Percentiles rank a stretch among this genome's conserved stretches.
Evolutionary conservation across 2,888 invertebrate genomes (phyloP).

Genomic region (Ectemnius lituratus): DNA sequence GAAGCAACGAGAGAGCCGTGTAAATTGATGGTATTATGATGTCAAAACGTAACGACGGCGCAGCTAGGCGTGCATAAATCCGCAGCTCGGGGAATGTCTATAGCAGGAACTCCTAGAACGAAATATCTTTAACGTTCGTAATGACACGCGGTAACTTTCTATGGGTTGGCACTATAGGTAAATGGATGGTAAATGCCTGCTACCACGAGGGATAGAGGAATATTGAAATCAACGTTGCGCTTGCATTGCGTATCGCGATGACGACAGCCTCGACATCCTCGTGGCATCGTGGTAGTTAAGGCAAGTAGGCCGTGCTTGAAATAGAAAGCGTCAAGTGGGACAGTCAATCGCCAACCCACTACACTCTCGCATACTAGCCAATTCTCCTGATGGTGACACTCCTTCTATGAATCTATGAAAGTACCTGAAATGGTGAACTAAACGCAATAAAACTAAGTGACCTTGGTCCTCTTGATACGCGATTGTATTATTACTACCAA

Average conservation of each 20-base stretch:
- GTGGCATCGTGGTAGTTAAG: slow-evolving; percentile 33
- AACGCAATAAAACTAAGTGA: slow-evolving; percentile 8
- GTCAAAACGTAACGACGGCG: too few species aligned
- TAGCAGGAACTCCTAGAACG: too few species aligned
- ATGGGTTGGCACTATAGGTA: slow-evolving; percentile 42
- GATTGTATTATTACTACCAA: slow-evolving; percentile 20
- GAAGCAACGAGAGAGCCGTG: too few species aligned
- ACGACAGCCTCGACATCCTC: slow-evolving; percentile 28
- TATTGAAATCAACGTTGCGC: slow-evolving; percentile 61
- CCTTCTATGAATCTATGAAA: too few species aligned
- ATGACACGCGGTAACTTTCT: slow-evolving; percentile 21
- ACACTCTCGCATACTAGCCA: slow-evolving; percentile 22
- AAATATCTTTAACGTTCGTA: too few species aligned
- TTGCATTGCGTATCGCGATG: slow-evolving; percentile 13
- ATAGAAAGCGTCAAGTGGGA: slow-evolving; percentile 63
- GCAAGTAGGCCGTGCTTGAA: slow-evolving; percentile 66
- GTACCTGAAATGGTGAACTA: slow-evolving; percentile 9
- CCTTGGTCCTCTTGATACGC: neutral
- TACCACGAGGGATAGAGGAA: slow-evolving; percentile 56
- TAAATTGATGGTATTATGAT: too few species aligned
- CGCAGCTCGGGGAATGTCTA: too few species aligned
- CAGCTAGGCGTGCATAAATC: too few species aligned
- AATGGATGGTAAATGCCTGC: slow-evolving; percentile 27
- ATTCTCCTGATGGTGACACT: slow-evolving; percentile 20
- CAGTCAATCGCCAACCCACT: slow-evolving; percentile 49